These are phyloP conservation scores for Drosophila pseudoobscura DNA, from an alignment of 1,140 invertebrate species.

Conservation along the genomic window DNA sequence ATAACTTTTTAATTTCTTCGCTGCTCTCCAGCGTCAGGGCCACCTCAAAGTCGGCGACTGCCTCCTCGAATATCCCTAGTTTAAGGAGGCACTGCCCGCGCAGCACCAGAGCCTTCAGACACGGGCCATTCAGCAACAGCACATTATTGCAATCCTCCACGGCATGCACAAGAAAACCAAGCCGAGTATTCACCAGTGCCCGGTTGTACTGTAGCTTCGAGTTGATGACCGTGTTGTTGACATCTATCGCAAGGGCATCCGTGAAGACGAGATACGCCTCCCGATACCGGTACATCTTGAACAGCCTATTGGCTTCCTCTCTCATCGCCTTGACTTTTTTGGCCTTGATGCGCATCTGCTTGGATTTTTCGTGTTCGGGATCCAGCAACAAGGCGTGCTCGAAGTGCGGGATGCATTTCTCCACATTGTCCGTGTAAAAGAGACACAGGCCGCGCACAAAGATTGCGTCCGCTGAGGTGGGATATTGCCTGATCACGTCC, in stretches of 20 bases:
- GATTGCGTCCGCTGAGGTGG: constrained; percentile 94
- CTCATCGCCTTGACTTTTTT: constrained; percentile 94
- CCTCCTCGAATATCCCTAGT: constrained; percentile 92
- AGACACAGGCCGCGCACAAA: constrained; percentile 94
- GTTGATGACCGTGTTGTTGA: constrained; percentile 92
- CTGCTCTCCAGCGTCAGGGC: constrained; percentile 92
- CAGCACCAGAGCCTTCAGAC: constrained; percentile 93
- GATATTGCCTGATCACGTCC: constrained; percentile 90
- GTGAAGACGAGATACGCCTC: constrained; percentile 93
- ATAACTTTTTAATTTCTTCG: constrained; percentile 88
- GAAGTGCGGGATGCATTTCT: constrained; percentile 94
- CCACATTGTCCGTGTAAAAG: constrained; percentile 95
- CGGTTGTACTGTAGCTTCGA: constrained; percentile 96
- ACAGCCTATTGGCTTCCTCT: constrained; percentile 93
- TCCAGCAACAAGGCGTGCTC: constrained; percentile 94
- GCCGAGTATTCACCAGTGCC: constrained; percentile 91
- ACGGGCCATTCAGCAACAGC: constrained; percentile 92
- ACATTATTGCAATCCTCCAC: constrained; percentile 93
- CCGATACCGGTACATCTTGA: constrained; percentile 89
- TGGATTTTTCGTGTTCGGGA: constrained; percentile 95
- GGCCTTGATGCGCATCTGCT: constrained; percentile 93
- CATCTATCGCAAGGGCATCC: constrained; percentile 93
- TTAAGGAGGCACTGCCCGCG: constrained; percentile 94
- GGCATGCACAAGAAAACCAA: constrained; percentile 90
- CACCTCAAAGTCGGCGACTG: constrained; percentile 95